phyloP scores from a whole-genome alignment of 2,888 invertebrate species.

The Lithosia quadra region DNA sequence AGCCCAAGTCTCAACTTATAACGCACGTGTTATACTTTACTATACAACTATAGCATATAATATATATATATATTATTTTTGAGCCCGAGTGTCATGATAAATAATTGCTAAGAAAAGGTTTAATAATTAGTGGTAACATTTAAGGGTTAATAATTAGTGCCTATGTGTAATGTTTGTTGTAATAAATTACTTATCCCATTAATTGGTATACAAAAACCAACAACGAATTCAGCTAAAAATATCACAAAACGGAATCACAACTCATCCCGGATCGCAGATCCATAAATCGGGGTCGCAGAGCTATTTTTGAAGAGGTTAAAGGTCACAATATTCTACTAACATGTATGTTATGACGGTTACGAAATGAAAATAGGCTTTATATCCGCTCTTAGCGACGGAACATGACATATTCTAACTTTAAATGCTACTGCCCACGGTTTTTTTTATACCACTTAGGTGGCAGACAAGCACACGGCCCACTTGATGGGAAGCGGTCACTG shows the following conservation, averaged over 20 bases:
- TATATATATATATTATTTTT: too few relatives aligned
- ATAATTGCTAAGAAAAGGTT: not conserved
- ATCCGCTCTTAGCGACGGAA: too few relatives aligned
- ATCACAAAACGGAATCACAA: not conserved
- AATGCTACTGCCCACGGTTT: too few relatives aligned
- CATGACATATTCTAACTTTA: too few relatives aligned
- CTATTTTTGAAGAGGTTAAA: constrained; percentile 9
- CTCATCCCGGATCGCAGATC: not conserved
- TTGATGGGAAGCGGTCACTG: too few relatives aligned
- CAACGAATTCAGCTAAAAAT: not conserved
- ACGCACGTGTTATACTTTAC: too few relatives aligned
- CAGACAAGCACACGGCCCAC: too few relatives aligned
- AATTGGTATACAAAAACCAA: not conserved
- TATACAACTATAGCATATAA: too few relatives aligned
- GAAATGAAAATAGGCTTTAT: not conserved
- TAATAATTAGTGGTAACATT: not conserved
- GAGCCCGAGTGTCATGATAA: too few relatives aligned
- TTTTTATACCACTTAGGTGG: too few relatives aligned
- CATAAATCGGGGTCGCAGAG: not conserved
- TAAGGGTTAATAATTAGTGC: too few relatives aligned
- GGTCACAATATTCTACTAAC: not conserved
- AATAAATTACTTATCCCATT: not conserved
- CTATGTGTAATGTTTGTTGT: not conserved
- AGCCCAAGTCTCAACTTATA: too few relatives aligned
- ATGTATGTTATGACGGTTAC: not conserved